These are phyloP conservation scores for Periophthalmus modestus DNA, from an alignment of 2,113 vertebrate genomes.

Conservation along the genomic window DNA sequence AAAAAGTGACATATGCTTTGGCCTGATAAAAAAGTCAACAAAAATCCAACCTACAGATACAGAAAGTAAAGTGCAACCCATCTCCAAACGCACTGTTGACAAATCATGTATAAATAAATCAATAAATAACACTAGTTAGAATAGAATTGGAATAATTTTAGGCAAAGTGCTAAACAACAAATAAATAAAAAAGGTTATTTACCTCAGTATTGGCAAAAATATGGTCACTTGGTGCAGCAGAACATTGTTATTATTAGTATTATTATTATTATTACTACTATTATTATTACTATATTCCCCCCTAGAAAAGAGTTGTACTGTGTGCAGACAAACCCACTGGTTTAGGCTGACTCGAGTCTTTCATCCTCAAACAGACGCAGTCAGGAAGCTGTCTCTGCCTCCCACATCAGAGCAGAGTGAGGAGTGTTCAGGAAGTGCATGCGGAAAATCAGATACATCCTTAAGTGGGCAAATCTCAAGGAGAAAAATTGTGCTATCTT, in stretches of 20 bases:
- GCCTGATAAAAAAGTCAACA: conserved; percentile 80
- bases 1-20: conserved; percentile 86
- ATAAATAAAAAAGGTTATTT: conserved; percentile 49
- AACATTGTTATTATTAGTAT: conserved; percentile 69
- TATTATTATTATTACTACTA: conserved; percentile 50
- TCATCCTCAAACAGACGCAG: conserved; percentile 50
- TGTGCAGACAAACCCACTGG: conserved; percentile 63
- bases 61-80: conserved; percentile 78
- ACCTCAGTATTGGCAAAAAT: conserved; percentile 70
- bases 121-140: not conserved
- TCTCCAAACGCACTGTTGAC: conserved; percentile 39
- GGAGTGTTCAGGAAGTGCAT: conserved; percentile 74
- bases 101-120: conserved; percentile 57
- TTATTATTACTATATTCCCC: conserved; percentile 60
- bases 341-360: conserved; percentile 54
- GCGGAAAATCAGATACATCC: conserved; percentile 77
- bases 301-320: conserved; percentile 59
- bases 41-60: conserved; percentile 57
- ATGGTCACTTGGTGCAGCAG: conserved; percentile 77
- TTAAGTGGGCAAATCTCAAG: conserved; percentile 76
- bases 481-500: conserved; percentile 81
- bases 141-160: conserved; percentile 25
- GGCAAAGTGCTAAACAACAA: conserved; percentile 42
- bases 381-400: conserved; percentile 63
- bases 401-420: conserved; percentile 55